Evolutionary conservation across 2,113 vertebrate species (phyloP).

Genomic region (Suncus etruscus): DNA sequence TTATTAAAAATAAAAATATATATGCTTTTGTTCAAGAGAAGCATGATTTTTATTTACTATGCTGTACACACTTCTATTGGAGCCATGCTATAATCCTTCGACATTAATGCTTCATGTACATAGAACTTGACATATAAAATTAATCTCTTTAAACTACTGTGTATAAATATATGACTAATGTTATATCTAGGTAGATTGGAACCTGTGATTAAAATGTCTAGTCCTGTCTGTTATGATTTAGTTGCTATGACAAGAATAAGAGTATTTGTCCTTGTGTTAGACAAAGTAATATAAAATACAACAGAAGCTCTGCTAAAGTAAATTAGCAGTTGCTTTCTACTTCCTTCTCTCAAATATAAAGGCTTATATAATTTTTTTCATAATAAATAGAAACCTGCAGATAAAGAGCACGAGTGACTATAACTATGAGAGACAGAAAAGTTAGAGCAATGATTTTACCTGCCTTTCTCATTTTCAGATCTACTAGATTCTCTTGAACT

Average conservation of each 20-base stretch:
- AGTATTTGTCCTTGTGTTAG: not conserved
- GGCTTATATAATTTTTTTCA: not conserved
- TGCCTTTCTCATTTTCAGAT: constrained; percentile 8
- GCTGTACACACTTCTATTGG: not conserved
- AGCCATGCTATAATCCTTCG: not conserved
- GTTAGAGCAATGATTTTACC: not conserved
- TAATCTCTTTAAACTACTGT: not conserved
- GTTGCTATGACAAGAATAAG: not conserved
- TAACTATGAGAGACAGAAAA: not conserved
- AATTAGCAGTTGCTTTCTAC: not conserved
- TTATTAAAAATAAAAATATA: too few species aligned
- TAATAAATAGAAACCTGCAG: not conserved
- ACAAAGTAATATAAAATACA: not conserved
- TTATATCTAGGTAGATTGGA: not conserved
- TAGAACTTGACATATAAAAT: constrained; percentile 35
- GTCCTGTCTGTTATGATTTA: constrained; percentile 1
- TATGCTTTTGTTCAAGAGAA: constrained; percentile 16
- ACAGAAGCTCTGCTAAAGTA: not conserved
- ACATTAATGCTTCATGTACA: not conserved
- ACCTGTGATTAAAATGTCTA: constrained; percentile 3
- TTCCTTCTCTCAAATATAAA: not conserved
- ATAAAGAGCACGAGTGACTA: not conserved
- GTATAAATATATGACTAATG: constrained; percentile 10
- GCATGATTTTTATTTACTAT: not conserved
- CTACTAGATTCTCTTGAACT: not conserved